These are phyloP conservation scores for Sesamia nonagrioides DNA, from an alignment of 1,140 invertebrate species.

Conservation along the genomic window DNA sequence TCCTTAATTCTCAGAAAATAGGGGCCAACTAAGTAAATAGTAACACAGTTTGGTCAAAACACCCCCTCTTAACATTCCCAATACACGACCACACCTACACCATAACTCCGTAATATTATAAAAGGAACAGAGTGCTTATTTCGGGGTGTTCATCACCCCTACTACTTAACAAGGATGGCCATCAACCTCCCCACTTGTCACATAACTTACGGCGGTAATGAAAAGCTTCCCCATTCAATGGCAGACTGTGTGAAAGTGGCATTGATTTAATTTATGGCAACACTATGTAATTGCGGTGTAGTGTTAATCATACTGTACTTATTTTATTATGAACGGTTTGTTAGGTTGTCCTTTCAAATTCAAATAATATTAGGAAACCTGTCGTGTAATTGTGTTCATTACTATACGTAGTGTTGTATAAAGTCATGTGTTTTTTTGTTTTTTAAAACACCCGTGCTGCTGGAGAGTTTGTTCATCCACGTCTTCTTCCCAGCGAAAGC, in stretches of 20 bases:
- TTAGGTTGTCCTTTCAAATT: no score
- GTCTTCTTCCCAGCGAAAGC: no score
- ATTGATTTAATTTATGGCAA: slow-evolving; percentile 23
- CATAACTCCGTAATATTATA: slow-evolving; percentile 17
- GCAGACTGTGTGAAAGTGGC: slow-evolving; percentile 1
- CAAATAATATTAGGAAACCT: no score
- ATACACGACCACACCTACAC: neutral
- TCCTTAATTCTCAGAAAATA: no score
- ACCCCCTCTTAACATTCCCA: neutral
- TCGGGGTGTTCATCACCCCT: slow-evolving; percentile 7
- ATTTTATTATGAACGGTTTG: no score
- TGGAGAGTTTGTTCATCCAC: no score
- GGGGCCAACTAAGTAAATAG: no score
- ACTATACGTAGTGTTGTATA: no score
- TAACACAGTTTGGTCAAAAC: neutral
- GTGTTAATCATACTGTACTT: neutral
- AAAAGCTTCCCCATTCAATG: slow-evolving; percentile 29
- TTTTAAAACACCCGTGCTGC: no score
- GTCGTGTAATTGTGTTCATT: no score
- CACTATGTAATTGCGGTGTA: neutral
- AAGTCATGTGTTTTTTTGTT: no score
- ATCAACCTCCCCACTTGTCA: slow-evolving; percentile 19
- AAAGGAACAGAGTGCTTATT: neutral
- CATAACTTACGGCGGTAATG: slow-evolving; percentile 35
- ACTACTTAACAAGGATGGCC: neutral